Evolutionary conservation across 2,113 vertebrate genomes (phyloP).

Genomic region (Alosa alosa): DNA sequence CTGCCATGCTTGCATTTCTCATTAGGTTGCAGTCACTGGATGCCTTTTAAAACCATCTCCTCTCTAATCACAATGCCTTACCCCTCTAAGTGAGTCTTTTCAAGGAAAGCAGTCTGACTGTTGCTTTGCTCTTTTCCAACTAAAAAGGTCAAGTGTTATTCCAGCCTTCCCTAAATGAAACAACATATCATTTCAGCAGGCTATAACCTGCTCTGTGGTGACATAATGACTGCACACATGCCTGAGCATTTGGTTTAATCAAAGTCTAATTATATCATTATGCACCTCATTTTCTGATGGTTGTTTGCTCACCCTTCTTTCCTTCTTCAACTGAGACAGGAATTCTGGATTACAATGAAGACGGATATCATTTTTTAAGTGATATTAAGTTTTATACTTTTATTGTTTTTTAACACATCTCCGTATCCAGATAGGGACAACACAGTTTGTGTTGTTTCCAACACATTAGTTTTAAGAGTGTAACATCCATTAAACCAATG

Average conservation of each 20-base stretch:
- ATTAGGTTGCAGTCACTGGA: too few species aligned
- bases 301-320: background rate
- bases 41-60: background rate
- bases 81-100: too few species aligned
- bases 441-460: too few species aligned
- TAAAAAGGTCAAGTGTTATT: background rate
- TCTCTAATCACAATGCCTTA: background rate
- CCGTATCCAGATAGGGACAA: too few species aligned
- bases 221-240: background rate
- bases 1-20: too few species aligned
- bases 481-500: too few species aligned
- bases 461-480: too few species aligned
- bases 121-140: background rate
- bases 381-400: too few species aligned
- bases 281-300: constrained; percentile 10
- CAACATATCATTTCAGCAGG: background rate
- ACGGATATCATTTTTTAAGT: too few species aligned
- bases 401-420: too few species aligned
- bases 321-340: background rate
- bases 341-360: too few species aligned
- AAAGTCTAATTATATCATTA: constrained; percentile 41
- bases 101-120: background rate
- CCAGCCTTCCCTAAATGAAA: background rate
- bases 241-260: constrained; percentile 34
- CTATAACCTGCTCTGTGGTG: background rate